Conservation (phyloP, 1,140 invertebrate species). For the Branchinecta lynchi region DNA sequence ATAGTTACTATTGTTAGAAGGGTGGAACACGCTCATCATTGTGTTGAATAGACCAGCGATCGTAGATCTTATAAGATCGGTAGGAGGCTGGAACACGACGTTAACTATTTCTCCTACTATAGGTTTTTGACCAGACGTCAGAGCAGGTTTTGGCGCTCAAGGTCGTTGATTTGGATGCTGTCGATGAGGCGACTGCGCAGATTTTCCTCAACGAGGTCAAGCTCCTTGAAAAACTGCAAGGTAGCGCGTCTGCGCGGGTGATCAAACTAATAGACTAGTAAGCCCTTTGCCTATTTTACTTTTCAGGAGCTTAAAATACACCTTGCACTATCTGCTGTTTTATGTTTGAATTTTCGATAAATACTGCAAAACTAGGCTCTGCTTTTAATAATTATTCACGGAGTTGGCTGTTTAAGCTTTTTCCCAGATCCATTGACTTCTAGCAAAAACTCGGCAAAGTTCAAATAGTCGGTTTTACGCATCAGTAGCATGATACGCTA, state of each 20-base stretch:
- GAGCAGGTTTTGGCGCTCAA: slow-evolving; percentile 39
- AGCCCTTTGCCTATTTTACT: slow-evolving; percentile 34
- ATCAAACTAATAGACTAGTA: slow-evolving; percentile 78
- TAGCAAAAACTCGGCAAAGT: too few species aligned
- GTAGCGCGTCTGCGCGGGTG: slow-evolving; percentile 48
- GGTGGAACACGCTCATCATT: too few species aligned
- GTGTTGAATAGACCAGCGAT: slow-evolving; percentile 13
- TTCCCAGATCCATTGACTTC: too few species aligned
- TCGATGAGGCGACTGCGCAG: slow-evolving; percentile 50
- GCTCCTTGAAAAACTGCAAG: slow-evolving; percentile 65
- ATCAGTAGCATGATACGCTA: too few species aligned
- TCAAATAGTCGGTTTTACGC: too few species aligned
- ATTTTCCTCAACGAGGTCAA: slow-evolving; percentile 83
- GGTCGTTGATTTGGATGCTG: slow-evolving; percentile 46
- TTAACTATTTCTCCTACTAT: slow-evolving; percentile 25
- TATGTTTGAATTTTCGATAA: too few species aligned
- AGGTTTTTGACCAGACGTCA: slow-evolving; percentile 34
- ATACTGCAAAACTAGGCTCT: too few species aligned
- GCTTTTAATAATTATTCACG: too few species aligned
- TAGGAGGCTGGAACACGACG: background rate
- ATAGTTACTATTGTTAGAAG: too few species aligned
- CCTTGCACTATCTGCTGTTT: too few species aligned
- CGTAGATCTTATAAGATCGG: slow-evolving; percentile 2
- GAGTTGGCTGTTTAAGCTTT: too few species aligned
- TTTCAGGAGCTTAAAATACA: too few species aligned